These are phyloP conservation scores for Patella depressa DNA, from an alignment of 2,888 invertebrate species.

Conservation along the genomic window DNA sequence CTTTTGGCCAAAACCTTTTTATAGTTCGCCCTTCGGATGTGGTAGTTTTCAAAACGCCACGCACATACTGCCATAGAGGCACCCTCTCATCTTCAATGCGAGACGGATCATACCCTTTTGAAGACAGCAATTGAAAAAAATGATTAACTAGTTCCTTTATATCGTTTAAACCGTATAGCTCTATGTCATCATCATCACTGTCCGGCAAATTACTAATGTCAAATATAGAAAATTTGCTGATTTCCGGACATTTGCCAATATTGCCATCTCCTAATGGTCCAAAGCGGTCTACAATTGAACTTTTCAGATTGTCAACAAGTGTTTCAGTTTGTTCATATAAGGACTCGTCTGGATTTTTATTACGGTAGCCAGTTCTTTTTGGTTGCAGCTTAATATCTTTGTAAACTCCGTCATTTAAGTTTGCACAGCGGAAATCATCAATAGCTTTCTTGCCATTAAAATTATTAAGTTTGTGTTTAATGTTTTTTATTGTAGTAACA, in stretches of 20 bases:
- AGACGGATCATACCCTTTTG: no score
- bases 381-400: neutral
- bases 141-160: no score
- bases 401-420: neutral
- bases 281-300: neutral
- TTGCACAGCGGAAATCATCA: neutral
- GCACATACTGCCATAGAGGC: no score
- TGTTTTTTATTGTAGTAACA: neutral
- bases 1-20: no score
- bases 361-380: neutral
- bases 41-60: no score
- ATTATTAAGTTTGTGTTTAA: neutral
- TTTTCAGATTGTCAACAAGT: neutral
- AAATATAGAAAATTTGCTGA: neutral
- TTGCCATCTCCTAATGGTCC: neutral
- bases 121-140: no score
- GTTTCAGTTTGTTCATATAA: neutral
- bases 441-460: neutral
- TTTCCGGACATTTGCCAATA: neutral
- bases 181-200: neutral
- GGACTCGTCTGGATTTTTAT: neutral
- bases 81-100: no score
- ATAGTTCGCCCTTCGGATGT: no score
- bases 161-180: no score
- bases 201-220: neutral